These are phyloP conservation scores for Platalea minor DNA, from an alignment of 2,797 vertebrate species.

Conservation along the genomic window DNA sequence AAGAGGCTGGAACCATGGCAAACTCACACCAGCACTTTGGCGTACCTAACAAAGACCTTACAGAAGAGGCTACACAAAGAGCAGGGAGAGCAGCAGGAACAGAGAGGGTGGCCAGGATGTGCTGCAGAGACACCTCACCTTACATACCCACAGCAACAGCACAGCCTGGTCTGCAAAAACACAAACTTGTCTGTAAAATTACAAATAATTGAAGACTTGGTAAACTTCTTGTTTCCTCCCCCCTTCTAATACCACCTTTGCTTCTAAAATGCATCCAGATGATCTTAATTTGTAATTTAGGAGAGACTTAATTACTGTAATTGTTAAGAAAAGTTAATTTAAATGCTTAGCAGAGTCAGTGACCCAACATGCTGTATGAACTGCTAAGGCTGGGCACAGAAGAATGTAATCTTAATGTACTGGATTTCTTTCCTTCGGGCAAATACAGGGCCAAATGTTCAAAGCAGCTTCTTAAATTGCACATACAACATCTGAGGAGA, in stretches of 20 bases:
- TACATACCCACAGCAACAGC: neutral
- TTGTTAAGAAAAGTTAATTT: constrained; percentile 58
- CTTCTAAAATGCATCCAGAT: constrained; percentile 24
- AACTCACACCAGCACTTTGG: neutral
- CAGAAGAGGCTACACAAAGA: neutral
- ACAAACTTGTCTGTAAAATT: neutral
- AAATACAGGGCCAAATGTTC: constrained; percentile 20
- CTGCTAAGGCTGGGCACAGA: constrained; percentile 13
- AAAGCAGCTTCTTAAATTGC: constrained; percentile 43
- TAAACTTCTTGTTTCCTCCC: neutral
- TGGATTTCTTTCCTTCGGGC: constrained; percentile 44
- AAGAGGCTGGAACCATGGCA: neutral
- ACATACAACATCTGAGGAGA: constrained; percentile 12
- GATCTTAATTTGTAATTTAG: constrained; percentile 64
- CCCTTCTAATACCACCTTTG: neutral
- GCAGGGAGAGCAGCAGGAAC: neutral
- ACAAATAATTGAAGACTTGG: neutral
- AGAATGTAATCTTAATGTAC: constrained; percentile 12
- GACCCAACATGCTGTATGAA: constrained; percentile 35
- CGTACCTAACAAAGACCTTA: neutral
- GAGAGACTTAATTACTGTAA: constrained; percentile 39
- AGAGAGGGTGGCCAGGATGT: neutral
- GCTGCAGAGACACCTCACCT: neutral
- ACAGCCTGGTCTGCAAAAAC: neutral
- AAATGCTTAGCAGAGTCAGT: constrained; percentile 25